These are phyloP conservation scores for Parthenolecanium corni DNA, from an alignment of 2,888 invertebrate genomes.

Conservation along the genomic window DNA sequence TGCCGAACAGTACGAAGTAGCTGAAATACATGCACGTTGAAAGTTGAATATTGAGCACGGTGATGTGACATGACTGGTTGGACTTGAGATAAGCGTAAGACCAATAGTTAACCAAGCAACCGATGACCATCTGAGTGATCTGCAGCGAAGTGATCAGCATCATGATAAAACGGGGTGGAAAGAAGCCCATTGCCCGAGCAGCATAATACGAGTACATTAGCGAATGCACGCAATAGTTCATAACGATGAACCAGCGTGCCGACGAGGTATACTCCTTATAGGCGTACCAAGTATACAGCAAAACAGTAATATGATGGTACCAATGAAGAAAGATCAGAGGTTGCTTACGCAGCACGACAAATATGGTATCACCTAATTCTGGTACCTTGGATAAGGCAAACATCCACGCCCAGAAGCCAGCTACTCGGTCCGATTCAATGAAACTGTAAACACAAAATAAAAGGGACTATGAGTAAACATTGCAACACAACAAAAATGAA, in stretches of 20 bases:
- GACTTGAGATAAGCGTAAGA: slow-evolving; percentile 58
- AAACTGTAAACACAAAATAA: slow-evolving; percentile 63
- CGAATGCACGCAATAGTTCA: slow-evolving; percentile 85
- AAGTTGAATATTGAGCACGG: slow-evolving; percentile 69
- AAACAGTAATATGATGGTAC: slow-evolving; percentile 93
- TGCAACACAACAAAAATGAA: no score
- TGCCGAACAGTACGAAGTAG: slow-evolving; percentile 82
- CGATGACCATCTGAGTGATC: slow-evolving; percentile 85
- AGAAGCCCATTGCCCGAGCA: slow-evolving; percentile 69
- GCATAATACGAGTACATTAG: slow-evolving; percentile 90
- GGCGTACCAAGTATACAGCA: slow-evolving; percentile 87
- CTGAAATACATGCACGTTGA: slow-evolving; percentile 92
- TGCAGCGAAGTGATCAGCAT: slow-evolving; percentile 87
- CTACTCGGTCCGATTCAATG: slow-evolving; percentile 81
- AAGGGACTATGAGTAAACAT: no score
- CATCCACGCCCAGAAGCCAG: slow-evolving; percentile 95
- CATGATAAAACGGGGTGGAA: slow-evolving; percentile 70
- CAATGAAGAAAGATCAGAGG: slow-evolving; percentile 89
- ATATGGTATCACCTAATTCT: slow-evolving; percentile 90
- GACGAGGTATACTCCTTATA: slow-evolving; percentile 82
- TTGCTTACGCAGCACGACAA: slow-evolving; percentile 85
- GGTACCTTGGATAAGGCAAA: slow-evolving; percentile 94
- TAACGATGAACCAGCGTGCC: slow-evolving; percentile 85
- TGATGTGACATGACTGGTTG: slow-evolving; percentile 69
- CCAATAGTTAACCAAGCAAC: slow-evolving; percentile 79